Evolutionary conservation across 2,113 vertebrate species (phyloP).

Genomic region (Gadus macrocephalus): DNA sequence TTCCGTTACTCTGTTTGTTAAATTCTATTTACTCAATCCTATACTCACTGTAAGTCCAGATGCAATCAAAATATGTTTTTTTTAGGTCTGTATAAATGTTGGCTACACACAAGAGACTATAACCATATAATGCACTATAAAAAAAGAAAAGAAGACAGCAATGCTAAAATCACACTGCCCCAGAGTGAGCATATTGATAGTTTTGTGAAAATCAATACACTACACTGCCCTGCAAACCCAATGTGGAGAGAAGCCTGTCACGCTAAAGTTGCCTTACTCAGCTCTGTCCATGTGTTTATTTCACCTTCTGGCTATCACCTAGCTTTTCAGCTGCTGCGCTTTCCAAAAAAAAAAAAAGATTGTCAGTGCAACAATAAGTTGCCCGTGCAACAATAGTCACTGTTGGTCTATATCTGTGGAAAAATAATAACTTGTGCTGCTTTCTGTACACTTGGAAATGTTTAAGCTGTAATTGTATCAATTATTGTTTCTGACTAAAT

Average conservation of each 20-base stretch:
- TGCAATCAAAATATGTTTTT: constrained; percentile 68
- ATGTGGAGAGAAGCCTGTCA: constrained; percentile 65
- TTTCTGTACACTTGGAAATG: constrained; percentile 71
- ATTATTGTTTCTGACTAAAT: constrained; percentile 61
- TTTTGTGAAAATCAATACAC: constrained; percentile 65
- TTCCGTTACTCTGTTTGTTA: constrained; percentile 60
- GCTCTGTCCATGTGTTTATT: constrained; percentile 69
- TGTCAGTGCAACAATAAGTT: constrained; percentile 14
- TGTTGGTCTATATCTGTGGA: constrained; percentile 71
- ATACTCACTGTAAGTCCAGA: constrained; percentile 76
- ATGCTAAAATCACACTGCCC: constrained; percentile 67
- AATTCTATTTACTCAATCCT: constrained; percentile 69
- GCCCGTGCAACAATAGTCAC: constrained; percentile 67
- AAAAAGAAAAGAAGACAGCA: constrained; percentile 64
- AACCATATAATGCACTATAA: constrained; percentile 67
- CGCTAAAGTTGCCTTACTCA: constrained; percentile 77
- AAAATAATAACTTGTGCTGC: constrained; percentile 60
- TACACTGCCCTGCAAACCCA: constrained; percentile 72
- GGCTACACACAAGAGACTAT: constrained; percentile 69
- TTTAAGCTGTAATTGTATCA: constrained; percentile 69
- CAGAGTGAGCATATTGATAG: constrained; percentile 65
- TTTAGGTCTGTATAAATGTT: constrained; percentile 68
- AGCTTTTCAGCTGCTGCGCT: constrained; percentile 69
- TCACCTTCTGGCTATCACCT: constrained; percentile 65
- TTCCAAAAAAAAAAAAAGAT: constrained; percentile 43